Base-by-base conservation (phyloP, 2,113 vertebrate species). In the Paedocypris sp. region DNA sequence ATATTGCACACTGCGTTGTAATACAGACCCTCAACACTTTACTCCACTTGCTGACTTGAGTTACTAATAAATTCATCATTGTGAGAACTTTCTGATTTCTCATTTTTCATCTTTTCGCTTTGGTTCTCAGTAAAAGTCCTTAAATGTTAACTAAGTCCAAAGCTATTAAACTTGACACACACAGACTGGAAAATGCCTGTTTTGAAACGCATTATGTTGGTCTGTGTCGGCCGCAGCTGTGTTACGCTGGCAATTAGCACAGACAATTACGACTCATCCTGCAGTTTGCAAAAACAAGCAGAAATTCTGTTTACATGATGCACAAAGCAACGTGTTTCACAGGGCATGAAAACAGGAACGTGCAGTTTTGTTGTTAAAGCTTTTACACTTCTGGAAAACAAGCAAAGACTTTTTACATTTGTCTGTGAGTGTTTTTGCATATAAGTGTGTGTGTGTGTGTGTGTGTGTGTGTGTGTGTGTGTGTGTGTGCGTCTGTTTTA, bases 1-100 rank as follows among this genome's bases (percentile, higher is more conserved):
- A 51, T 66, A 51, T 26, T 52, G 18, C 12, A 36, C 50, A 66
- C 28, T 66, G 31, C 1, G n/a, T 32, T 13, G n/a, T n/a, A 10
- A 36, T 23, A 10, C 3, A 6, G 6, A 63, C 28, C 11, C 49
- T 36, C 22, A 18, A 29, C 12, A 48, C 31, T 20, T 5, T 52
- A 38, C 51, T 23, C 26, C 46, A 46, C 7, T 10, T 11, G 59
- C 43, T 54, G 49, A 61, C 23, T 26, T 33, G 49, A 42, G 31
- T 60, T 48, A 67, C 33, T 56, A 67, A 67, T 62, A 67, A 61
- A 67, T 47, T 20, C 26, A 62, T 48, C 18, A 8, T 23, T 45
- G 12, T 12, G 10, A 43, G 4, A 20, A n/a, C n/a, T 19, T 41
- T 54, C 33, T 3, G 4, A 23, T 4, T 4, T 33, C 12, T 25